phyloP scores from a whole-genome alignment of 2,113 vertebrate species.

The Montifringilla adamsi region DNA sequence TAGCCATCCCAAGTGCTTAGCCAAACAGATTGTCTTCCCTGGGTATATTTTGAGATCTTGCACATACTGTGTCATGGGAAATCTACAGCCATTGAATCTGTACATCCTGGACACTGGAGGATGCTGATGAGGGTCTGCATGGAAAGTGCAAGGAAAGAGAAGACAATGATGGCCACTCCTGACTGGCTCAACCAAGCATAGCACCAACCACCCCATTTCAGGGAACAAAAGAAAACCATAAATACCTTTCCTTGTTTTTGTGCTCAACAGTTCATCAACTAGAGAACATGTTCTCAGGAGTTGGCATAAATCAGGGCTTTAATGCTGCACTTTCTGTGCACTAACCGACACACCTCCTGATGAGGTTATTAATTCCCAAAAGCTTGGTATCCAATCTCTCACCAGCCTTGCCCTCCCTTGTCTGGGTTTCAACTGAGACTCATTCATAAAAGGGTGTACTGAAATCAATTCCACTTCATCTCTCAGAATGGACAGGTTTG shows the following conservation, averaged over 20 bases:
- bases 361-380: background rate
- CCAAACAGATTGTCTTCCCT: background rate
- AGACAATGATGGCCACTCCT: background rate
- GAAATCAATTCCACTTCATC: background rate
- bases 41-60: background rate
- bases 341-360: background rate
- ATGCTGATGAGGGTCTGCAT: background rate
- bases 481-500: background rate
- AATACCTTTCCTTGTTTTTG: background rate
- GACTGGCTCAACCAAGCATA: background rate
- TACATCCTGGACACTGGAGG: background rate
- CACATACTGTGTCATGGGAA: background rate
- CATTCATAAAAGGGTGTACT: background rate
- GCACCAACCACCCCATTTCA: background rate
- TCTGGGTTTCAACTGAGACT: background rate
- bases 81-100: background rate
- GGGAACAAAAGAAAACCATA: background rate
- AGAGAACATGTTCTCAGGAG: background rate
- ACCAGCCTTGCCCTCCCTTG: fast-evolving
- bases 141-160: background rate
- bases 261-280: background rate
- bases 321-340: fast-evolving
- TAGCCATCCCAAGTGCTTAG: background rate
- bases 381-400: background rate
- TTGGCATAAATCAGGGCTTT: background rate